A percentile compares a stretch with the other conserved stretches of the same genome.
Conservation (phyloP, 1,140 invertebrate species). For the Drosophila mojavensis region DNA sequence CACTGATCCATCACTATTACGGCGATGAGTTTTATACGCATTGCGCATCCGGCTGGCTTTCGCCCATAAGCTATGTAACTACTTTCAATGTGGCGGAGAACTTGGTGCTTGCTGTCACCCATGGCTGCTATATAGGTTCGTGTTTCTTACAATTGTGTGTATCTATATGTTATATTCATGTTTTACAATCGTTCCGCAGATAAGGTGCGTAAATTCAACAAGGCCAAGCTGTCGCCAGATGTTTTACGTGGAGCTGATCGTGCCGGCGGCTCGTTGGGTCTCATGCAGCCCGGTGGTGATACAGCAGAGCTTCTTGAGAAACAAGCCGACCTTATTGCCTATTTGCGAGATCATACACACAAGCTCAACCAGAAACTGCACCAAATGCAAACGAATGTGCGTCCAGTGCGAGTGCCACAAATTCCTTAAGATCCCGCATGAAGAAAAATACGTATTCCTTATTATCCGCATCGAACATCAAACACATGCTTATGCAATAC, state of each 20-base stretch:
- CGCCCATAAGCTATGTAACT: conserved; percentile 87
- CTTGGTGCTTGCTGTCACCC: conserved; percentile 85
- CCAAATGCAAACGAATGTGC: conserved; percentile 78
- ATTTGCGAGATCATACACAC: conserved; percentile 85
- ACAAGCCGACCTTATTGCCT: conserved; percentile 86
- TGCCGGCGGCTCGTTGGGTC: conserved; percentile 86
- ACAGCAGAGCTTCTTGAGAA: conserved; percentile 87
- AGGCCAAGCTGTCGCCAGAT: conserved; percentile 85
- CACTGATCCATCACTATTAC: conserved; percentile 87
- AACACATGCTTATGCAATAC: conserved; percentile 7
- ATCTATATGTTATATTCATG: neutral
- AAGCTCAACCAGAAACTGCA: conserved; percentile 85
- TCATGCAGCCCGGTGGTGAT: conserved; percentile 85
- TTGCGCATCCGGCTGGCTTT: conserved; percentile 85
- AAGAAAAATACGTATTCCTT: conserved; percentile 37
- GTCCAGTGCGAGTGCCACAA: conserved; percentile 55
- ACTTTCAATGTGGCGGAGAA: conserved; percentile 86
- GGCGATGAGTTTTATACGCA: conserved; percentile 86
- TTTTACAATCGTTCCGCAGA: conserved; percentile 76
- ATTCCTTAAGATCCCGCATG: conserved; percentile 54
- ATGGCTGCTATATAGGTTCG: conserved; percentile 87
- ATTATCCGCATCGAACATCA: neutral
- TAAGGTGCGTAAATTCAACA: conserved; percentile 86
- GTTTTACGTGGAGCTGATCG: conserved; percentile 85
- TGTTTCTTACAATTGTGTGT: conserved; percentile 9